Base-by-base conservation (phyloP, 1,140 invertebrate species). In the Drosophila tsacasi region DNA sequence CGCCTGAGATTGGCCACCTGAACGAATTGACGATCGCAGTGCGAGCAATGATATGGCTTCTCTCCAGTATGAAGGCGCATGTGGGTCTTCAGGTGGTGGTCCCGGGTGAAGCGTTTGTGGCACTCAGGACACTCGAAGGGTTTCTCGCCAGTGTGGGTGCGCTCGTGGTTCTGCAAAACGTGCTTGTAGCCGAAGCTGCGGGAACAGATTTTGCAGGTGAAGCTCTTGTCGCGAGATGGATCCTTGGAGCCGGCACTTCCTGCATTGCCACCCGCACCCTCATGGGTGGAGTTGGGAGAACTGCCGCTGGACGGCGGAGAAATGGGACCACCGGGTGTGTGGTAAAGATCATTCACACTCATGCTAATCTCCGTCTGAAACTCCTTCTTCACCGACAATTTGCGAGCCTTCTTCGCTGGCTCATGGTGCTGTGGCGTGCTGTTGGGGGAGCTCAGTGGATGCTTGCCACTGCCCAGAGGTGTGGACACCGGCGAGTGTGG, bases 131-230 rank as follows among this genome's bases (percentile, higher is more conserved):
- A 99, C 90, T 98, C 97, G 94, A 99, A 99, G 0, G 98, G 98
- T 86, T 99, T 98, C 91, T 98, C 98, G 0, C 98, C 98, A 0
- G 98, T 99, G 93, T 99, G 98, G 0, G 98, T 99, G 57, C 98
- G 95, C 77, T 99, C 97, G 93, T 99, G 98, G 91, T 99, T 99
- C 92, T 98, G 97, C 21, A 98, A 94, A 4, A 99, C 98, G 93
- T 99, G 98, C 91, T 99, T 99, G 94, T 99, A 98, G 9, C 97
- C 97, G 85, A 98, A 99, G 2, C 96, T 97, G 60, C 97, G 95
- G 44, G 96, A 96, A 93, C 98, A 99, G 5, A 97, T 96, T 57
- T 95, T 95, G 93, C 98, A 99, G 5, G 96, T 97, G 93, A 99
- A 99, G 5, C 96, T 95, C 91, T 97, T 97, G 78, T 98, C 97